Evolutionary conservation across 2,113 vertebrate species (phyloP), one percentile per base, ranked within the genome.

Genomic region (Pterocles gutturalis): DNA sequence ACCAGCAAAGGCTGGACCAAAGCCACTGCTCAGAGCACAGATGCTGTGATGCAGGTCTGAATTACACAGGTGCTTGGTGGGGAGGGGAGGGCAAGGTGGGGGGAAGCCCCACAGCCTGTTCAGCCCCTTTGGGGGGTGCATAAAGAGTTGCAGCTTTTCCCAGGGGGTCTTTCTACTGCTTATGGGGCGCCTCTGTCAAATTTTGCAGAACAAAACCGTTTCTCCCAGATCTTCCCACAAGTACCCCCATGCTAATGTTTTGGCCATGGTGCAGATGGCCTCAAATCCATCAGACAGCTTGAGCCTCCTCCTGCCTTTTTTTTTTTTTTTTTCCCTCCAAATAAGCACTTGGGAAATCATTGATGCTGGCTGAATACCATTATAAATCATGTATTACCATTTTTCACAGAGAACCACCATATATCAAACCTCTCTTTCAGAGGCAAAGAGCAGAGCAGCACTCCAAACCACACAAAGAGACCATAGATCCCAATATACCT

Each of bases 391-490:
- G 9, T 41, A 71, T 55, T 51, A 28, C 77, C 43, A 48, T 93
- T 96, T 92, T 86, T 93, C 60, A 85, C 36, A 49, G 57, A 76
- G 65, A 93, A 45, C 19, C 1, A 5, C 43, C 34, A 66, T 93
- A 96, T 93, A 95, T 96, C 89, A 90, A 41, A 29, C 8, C 18
- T 10, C 38, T 77, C 26, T 72, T 96, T 82, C 60, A 75, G 67
- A 88, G 43, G 64, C 51, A 87, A 82, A 84, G 54, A 89, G 65
- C 79, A 96, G 64, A 83, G 45, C 70, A 89, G 34, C 25, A n/a
- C 91, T 93, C 77, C 70, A 90, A 90, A 58, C 80, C 71, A 95
- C 79, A 89, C 75, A 87, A 61, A 90, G 84, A 90, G 76, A 38
- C 75, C 11, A 6, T 48, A 73, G 79, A 95, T 67, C 41, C 72